A percentile compares a stretch with the other conserved stretches of the same genome.
These are phyloP conservation scores for Knipowitschia caucasica DNA, from an alignment of 2,797 vertebrate genomes.

Conservation along the genomic window DNA sequence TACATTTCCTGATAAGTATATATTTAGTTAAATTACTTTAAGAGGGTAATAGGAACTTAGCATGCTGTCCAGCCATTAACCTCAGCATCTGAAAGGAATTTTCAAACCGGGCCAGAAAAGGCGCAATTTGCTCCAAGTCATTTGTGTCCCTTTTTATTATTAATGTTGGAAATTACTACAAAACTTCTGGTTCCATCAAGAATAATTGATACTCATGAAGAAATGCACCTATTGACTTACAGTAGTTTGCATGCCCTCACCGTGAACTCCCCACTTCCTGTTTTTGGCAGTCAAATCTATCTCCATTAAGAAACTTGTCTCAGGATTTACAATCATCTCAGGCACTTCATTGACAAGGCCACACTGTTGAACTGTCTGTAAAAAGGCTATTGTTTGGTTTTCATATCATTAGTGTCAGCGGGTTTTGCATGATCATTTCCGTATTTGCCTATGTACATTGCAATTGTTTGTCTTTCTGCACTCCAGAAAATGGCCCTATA, in stretches of 20 bases:
- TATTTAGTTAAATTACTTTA: constrained; percentile 61
- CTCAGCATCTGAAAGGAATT: constrained; percentile 76
- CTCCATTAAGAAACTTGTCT: constrained; percentile 71
- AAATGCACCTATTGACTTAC: constrained; percentile 80
- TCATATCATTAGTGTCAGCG: constrained; percentile 8
- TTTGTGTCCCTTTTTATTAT: constrained; percentile 79
- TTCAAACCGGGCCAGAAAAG: constrained; percentile 59
- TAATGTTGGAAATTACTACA: constrained; percentile 73
- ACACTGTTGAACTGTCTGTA: constrained; percentile 19
- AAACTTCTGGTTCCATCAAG: constrained; percentile 65
- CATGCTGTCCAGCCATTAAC: constrained; percentile 72
- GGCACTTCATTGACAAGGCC: constrained; percentile 34
- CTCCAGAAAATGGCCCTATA: constrained; percentile 31
- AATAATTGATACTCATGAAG: constrained; percentile 67
- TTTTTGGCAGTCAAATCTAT: constrained; percentile 74
- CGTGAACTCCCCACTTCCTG: constrained; percentile 81
- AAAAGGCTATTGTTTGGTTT: constrained; percentile 20
- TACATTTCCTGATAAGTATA: constrained; percentile 42
- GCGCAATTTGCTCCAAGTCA: constrained; percentile 74
- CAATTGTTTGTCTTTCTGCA: constrained; percentile 37
- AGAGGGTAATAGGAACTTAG: constrained; percentile 52
- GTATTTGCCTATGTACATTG: constrained; percentile 29
- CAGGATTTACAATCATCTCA: constrained; percentile 46
- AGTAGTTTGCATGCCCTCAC: constrained; percentile 79
- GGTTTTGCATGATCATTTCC: constrained; percentile 5